Evolutionary conservation across 1,140 invertebrate genomes (phyloP), one percentile per base, ranked within the genome.

Genomic region (Mercenaria mercenaria): DNA sequence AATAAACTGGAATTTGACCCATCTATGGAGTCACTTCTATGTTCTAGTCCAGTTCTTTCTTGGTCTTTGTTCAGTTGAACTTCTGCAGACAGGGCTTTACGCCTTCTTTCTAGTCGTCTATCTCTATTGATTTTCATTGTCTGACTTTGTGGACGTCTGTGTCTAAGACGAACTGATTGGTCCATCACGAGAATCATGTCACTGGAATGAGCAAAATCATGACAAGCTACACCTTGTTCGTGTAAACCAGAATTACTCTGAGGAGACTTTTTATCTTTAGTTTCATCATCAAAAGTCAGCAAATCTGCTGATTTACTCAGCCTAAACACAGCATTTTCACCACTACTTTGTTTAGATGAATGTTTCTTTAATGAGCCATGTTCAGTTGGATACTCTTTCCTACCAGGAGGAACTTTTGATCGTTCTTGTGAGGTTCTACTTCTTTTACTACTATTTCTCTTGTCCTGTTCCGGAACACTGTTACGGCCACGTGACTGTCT

Each of bases 71-170:
- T 87, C 37, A 32, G 32, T 67, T 67, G 61, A 1, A 87, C 26
- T 29, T 87, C 85, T 29, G 85, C 85, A 52, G 85, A 87, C 18
- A 87, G n/a, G 1, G 85, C 85, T 39, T 69, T 67, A 1, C 59
- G 72, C 56, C 74, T 59, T n/a, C 85, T 50, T 11, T 79, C 72
- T 8, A 79, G 20, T 41, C 85, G 85, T 67, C 41, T 87, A 8
- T 79, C 74, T 15, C 37, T 69, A 29, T 79, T 50, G 6, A 32
- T 10, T 43, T 47, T 59, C 72, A 87, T n/a, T 43, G 47, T 87
- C 52, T 79, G 85, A 23, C 32, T 82, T 26, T 82, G 80, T 11
- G 85, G 52, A 29, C 72, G 72, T 76, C n/a, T 59, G 26, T 87
- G 37, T 61, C 74, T 52, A 67, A 77, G n/a, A 20, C 3, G 43